These are phyloP conservation scores for Halocaridina rubra DNA, from an alignment of 2,888 invertebrate species.

Conservation along the genomic window DNA sequence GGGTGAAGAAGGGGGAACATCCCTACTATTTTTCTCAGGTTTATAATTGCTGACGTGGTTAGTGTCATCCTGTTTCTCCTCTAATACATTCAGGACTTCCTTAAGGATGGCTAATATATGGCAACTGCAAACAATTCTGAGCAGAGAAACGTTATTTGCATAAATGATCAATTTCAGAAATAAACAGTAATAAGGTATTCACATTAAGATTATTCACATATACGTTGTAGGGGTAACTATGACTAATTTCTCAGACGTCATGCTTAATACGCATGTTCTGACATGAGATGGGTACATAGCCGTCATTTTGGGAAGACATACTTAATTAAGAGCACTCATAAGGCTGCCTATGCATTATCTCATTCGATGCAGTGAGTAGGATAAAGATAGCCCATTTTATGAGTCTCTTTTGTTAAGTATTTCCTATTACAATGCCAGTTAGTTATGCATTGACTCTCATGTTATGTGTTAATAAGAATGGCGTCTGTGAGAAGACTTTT, in stretches of 20 bases:
- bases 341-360: too few relatives aligned
- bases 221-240: not conserved
- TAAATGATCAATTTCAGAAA: not conserved
- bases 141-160: not conserved
- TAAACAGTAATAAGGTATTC: not conserved
- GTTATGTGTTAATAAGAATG: too few relatives aligned
- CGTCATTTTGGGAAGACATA: not conserved
- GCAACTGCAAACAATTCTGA: conserved; percentile 41
- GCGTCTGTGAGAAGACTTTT: too few relatives aligned
- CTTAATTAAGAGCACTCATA: not conserved
- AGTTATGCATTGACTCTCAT: too few relatives aligned
- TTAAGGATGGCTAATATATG: conserved; percentile 22
- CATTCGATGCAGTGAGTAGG: too few relatives aligned
- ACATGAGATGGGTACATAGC: too few relatives aligned
- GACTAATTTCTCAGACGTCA: not conserved
- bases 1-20: conserved; percentile 11
- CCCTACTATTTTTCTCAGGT: not conserved
- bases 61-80: not conserved
- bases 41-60: not conserved
- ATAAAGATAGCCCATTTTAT: too few relatives aligned
- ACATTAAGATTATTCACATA: not conserved
- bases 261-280: too few relatives aligned
- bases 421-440: too few relatives aligned
- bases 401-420: too few relatives aligned
- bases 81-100: not conserved